Base-by-base conservation (phyloP, 2,113 vertebrate genomes). In the Mirounga angustirostris region DNA sequence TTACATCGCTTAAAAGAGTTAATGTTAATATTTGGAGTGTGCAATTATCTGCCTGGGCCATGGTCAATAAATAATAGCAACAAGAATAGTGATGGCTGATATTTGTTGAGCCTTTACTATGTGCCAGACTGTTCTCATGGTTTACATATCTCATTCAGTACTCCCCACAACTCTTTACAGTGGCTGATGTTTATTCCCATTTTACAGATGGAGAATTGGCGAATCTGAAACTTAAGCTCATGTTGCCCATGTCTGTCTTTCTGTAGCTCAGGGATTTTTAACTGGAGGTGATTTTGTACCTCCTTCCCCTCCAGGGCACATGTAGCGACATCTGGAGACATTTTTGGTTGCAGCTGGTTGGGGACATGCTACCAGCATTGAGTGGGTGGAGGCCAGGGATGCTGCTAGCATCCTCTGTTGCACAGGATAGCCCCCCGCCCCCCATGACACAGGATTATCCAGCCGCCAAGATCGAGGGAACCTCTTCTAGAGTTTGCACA, bases 1-100 rank as follows among this genome's bases (percentile, higher is more conserved):
- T 87, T 95, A 58, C 69, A 22, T 71, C 12, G 2, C 24, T 87
- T 54, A 9, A 80, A 90, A 93, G 61, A 73, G 36, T 86, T 69
- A 69, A 79, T 74, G 56, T 16, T 36, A 15, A n/a, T 52, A 56
- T 50, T 91, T 5, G 33, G 40, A 43, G 28, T 50, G 4, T n/a
- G 30, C 12, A 16, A 26, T 82, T 56, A 11, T 6, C 50, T 58
- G 40, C 21, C 33, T 10, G 0, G 33, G n/a, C 36, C 14, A 1
- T 2, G 22, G 56, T 33, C 52, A 30, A 5, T 36, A 56, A 89
- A 33, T 52, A 67, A 15, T 2, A 26, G 7, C 0, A 46, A 13
- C 4, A 19, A 2, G 7, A 2, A 22, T 7, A 36, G 10, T 9
- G 33, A 36, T 15, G 43, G 28, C 52, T n/a, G 2, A 7, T 5